Conservation (phyloP, 1,140 invertebrate genomes). For the Drosophila repleta region DNA sequence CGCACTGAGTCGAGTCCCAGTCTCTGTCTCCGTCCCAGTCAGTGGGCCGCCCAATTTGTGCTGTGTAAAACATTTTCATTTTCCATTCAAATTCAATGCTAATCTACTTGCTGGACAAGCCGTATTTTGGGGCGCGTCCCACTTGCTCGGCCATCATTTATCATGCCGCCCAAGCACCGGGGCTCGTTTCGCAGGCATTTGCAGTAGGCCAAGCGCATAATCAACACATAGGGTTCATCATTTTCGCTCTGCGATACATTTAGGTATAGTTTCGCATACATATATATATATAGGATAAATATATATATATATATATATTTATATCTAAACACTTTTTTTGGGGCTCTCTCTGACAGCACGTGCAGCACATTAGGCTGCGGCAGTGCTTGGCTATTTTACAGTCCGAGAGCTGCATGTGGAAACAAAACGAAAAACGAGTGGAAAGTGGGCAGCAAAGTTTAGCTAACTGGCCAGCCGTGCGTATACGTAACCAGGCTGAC, state of each 20-base stretch:
- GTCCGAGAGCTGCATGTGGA: conserved; percentile 28
- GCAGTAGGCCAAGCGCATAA: conserved; percentile 60
- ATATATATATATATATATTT: conserved; percentile 10
- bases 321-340: conserved; percentile 18
- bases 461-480: conserved; percentile 59
- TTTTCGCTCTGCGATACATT: conserved; percentile 58
- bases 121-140: conserved; percentile 39
- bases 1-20: not conserved
- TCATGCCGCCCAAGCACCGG: conserved; percentile 57
- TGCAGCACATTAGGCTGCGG: conserved; percentile 68
- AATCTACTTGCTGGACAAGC: conserved; percentile 76
- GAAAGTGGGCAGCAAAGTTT: conserved; percentile 32
- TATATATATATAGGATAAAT: not conserved
- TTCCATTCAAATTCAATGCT: conserved; percentile 80
- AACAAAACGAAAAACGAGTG: not conserved
- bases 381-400: conserved; percentile 52
- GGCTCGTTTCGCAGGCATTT: conserved; percentile 45
- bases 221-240: conserved; percentile 70
- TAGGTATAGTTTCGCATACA: conserved; percentile 38
- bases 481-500: conserved; percentile 60
- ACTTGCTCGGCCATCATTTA: conserved; percentile 67
- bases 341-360: conserved; percentile 47
- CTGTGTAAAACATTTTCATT: conserved; percentile 73
- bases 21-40: too few relatives aligned
- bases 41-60: conserved; percentile 16